Evolutionary conservation across 2,113 vertebrate genomes (phyloP), one percentile per base, ranked within the genome.

Genomic region (mouse (Mus musculus)): DNA sequence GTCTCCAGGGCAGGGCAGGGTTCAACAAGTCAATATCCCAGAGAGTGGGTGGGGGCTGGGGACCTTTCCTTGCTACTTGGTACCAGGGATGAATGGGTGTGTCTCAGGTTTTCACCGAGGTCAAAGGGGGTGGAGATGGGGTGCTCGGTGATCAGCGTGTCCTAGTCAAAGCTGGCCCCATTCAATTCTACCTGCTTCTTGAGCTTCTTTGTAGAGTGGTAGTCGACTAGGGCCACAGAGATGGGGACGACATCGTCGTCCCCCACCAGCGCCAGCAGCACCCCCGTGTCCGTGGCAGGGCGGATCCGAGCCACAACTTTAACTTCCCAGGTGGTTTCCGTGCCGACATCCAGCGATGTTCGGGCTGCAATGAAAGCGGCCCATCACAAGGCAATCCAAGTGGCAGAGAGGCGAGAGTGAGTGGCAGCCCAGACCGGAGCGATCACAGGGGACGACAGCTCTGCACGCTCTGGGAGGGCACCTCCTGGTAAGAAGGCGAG

Each of bases 181-280:
- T 22, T 28, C 14, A 5, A 0, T 54, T 19, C 82, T 42, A 99
- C 99, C 98, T 99, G 99, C 93, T 98, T 98, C 98, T 99, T 99
- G 90, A 99, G 97, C 82, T 99, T 99, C 46, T 98, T 99, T 69
- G 98, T 98, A 8, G 99, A 99, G 97, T 99, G 99, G 97, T 99
- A 99, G 98, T 99, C 99, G 0, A 99, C 98, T 72, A 99, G 98
- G 72, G 99, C 98, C 1, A 99, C 96, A 0, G 99, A 99, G 20
- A 99, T 98, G 56, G 99, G 99, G 59, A 99, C 99, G 0, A 97
- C 97, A 14, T 96, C 93, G 97, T 99, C 98, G 89, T 99, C 98
- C 11, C 98, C 98, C 90, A 99, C 98, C 0, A 99, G 98, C 4
- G 99, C 99, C 0, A 99, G 99, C 87, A 99, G 98, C 88, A 99